Conservation (phyloP, 2,113 vertebrate species). For the Cyanoliseus patagonus region DNA sequence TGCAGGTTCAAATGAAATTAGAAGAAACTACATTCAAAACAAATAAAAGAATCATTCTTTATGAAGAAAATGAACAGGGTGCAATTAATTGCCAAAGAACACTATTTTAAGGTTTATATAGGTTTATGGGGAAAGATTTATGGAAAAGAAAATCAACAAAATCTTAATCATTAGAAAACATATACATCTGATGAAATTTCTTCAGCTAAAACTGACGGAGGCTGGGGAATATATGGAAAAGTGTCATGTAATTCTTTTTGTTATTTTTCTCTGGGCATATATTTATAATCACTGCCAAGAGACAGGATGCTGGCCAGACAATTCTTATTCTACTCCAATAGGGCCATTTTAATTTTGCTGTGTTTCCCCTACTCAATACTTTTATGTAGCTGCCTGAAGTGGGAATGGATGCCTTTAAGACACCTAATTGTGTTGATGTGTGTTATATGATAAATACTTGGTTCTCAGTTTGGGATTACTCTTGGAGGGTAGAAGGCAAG, state of each 20-base stretch:
- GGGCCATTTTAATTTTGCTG: neutral
- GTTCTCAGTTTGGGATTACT: neutral
- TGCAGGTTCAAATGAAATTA: neutral
- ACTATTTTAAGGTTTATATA: neutral
- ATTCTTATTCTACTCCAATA: neutral
- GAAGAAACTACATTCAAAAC: neutral
- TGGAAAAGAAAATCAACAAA: neutral
- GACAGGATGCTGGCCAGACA: neutral
- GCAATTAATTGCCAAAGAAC: neutral
- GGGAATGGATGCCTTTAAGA: neutral
- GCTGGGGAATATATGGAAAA: neutral
- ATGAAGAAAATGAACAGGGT: neutral
- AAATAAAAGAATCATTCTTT: neutral
- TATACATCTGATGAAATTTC: neutral
- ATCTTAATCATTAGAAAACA: neutral
- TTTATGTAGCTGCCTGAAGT: neutral
- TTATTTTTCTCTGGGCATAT: neutral
- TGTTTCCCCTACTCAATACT: neutral
- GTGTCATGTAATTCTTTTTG: neutral
- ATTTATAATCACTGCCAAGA: neutral
- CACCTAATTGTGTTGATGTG: neutral
- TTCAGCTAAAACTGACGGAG: neutral
- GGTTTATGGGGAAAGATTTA: neutral
- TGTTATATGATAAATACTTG: neutral
- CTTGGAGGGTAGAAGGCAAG: neutral